These are phyloP conservation scores for Ceyx cyanopectus DNA, from an alignment of 2,113 vertebrate species.

Conservation along the genomic window DNA sequence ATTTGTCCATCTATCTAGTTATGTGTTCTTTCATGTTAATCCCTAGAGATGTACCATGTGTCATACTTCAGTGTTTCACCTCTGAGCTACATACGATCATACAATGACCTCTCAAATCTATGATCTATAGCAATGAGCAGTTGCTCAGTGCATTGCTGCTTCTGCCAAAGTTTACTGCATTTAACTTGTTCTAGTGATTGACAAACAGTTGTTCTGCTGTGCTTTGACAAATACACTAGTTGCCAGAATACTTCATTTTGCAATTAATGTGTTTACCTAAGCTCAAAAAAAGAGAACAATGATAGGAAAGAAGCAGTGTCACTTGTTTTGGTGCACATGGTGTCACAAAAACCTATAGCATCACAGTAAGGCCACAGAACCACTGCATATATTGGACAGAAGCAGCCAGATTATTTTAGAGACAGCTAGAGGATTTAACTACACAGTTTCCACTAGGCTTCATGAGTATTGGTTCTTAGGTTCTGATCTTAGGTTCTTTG, in stretches of 20 bases:
- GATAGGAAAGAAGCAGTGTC: not conserved
- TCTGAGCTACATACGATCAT: not conserved
- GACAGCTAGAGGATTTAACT: not conserved
- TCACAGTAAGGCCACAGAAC: not conserved
- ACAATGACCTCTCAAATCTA: not conserved
- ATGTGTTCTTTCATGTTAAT: not conserved
- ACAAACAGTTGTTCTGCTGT: not conserved
- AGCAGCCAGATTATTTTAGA: not conserved
- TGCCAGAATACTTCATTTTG: not conserved
- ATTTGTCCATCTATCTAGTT: not conserved
- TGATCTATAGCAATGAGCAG: not conserved
- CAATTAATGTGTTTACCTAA: not conserved
- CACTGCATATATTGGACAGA: not conserved
- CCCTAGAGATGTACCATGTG: not conserved
- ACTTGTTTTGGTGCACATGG: not conserved
- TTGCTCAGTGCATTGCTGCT: not conserved
- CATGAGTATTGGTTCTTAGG: not conserved
- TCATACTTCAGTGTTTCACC: not conserved
- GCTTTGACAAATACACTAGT: not conserved
- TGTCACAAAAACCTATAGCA: not conserved
- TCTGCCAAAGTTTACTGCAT: not conserved
- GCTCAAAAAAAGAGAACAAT: not conserved
- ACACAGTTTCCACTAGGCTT: not conserved
- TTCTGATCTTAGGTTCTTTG: not conserved
- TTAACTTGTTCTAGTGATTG: not conserved